Percentiles rank a stretch among this genome's conserved stretches.
Conservation (phyloP, 2,797 vertebrate genomes). For the Microchirus variegatus region DNA sequence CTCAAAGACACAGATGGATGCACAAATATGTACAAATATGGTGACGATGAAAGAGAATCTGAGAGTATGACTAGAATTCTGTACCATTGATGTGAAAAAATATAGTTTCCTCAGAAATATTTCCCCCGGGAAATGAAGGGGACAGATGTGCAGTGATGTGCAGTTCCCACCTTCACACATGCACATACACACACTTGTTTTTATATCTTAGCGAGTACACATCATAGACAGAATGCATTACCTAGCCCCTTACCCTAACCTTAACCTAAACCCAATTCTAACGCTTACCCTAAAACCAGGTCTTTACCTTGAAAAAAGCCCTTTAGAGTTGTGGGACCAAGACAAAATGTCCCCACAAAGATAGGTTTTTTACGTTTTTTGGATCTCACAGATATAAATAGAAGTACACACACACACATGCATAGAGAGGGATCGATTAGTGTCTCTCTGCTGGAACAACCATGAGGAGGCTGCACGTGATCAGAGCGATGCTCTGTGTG, state of each 20-base stretch:
- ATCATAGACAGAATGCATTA: no score
- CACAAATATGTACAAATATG: background rate
- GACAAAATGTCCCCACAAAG: no score
- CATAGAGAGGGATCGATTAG: conserved; percentile 46
- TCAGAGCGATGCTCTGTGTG: background rate
- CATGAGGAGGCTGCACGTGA: conserved; percentile 27
- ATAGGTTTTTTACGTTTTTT: background rate
- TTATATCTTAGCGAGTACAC: no score
- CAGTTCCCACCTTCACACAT: conserved; percentile 17
- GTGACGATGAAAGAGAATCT: conserved; percentile 1
- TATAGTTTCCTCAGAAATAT: conserved; percentile 2
- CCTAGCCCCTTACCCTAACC: no score
- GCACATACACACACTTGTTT: background rate
- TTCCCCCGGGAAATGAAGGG: conserved; percentile 31
- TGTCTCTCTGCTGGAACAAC: conserved; percentile 31
- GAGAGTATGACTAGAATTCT: conserved; percentile 7
- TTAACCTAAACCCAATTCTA: no score
- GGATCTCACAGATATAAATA: background rate
- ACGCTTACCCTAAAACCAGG: no score
- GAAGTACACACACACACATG: conserved; percentile 5
- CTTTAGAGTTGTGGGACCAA: no score
- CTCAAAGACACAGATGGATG: conserved; percentile 7
- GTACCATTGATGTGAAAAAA: conserved; percentile 14
- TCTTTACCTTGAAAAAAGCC: no score
- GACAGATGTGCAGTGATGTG: conserved; percentile 29